A percentile compares a stretch with the other conserved stretches of the same genome.
Conservation (phyloP, 2,888 invertebrate species). For the Melinaea menophilus region DNA sequence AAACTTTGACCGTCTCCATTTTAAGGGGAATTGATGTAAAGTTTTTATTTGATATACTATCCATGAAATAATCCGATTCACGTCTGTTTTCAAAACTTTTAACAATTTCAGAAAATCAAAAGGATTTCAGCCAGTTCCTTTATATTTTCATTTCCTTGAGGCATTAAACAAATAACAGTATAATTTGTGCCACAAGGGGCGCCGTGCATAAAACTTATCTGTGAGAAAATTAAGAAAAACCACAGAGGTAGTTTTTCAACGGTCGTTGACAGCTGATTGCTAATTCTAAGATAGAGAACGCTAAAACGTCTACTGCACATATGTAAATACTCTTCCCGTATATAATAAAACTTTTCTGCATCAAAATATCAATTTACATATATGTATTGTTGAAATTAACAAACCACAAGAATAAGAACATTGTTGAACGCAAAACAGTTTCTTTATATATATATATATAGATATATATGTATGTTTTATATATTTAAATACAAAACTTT, state of each 20-base stretch:
- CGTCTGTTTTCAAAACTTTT: constrained; percentile 10
- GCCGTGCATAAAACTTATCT: constrained; percentile 56
- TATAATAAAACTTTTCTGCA: constrained; percentile 19
- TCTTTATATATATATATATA: not conserved
- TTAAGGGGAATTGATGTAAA: constrained; percentile 56
- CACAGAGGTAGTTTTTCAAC: constrained; percentile 52
- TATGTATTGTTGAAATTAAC: not conserved
- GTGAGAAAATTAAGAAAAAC: constrained; percentile 64
- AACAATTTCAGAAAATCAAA: constrained; percentile 31
- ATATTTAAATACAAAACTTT: not conserved
- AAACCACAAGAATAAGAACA: too few relatives aligned
- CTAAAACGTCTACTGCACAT: constrained; percentile 54
- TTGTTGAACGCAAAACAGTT: too few relatives aligned
- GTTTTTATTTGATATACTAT: constrained; percentile 56
- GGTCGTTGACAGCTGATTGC: constrained; percentile 60
- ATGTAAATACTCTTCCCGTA: constrained; percentile 49
- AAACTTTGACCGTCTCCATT: constrained; percentile 61
- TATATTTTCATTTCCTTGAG: constrained; percentile 55
- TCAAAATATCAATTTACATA: constrained; percentile 21
- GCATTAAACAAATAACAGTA: constrained; percentile 59
- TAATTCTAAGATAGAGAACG: constrained; percentile 71
- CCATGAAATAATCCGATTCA: constrained; percentile 34
- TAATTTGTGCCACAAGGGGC: constrained; percentile 56
- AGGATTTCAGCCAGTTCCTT: too few relatives aligned
- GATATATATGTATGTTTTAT: not conserved